phyloP scores from a whole-genome alignment of 2,888 invertebrate genomes.

The Drosophila kuntzei region DNA sequence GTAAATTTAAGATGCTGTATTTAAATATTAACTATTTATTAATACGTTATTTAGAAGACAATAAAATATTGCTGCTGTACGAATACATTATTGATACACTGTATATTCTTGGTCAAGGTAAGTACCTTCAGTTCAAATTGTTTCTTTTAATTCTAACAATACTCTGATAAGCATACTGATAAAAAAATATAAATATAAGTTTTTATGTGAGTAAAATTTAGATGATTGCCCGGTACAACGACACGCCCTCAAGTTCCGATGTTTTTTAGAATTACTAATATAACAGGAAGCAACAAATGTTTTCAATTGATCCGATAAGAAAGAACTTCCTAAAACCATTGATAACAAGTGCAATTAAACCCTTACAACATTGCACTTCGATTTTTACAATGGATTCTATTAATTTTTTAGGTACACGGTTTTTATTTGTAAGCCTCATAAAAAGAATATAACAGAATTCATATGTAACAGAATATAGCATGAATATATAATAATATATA shows the following conservation, averaged over 20 bases:
- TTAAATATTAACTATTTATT: too few species aligned
- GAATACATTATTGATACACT: neutral
- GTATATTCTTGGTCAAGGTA: neutral
- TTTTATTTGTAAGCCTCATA: too few species aligned
- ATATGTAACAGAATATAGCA: too few species aligned
- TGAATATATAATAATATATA: too few species aligned
- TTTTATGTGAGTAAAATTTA: neutral
- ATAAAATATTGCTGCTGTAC: neutral
- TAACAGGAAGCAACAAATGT: neutral
- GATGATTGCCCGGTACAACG: too few species aligned
- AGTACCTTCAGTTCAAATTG: neutral
- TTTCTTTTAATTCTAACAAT: too few species aligned
- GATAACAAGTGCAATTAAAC: neutral
- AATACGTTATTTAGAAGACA: neutral
- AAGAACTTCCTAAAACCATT: neutral
- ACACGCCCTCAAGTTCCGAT: too few species aligned
- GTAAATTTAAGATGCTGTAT: too few species aligned
- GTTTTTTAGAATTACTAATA: neutral
- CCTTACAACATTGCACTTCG: neutral
- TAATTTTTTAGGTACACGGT: too few species aligned
- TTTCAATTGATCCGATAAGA: neutral
- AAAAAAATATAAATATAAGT: neutral
- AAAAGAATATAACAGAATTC: too few species aligned
- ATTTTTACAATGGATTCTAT: too few species aligned
- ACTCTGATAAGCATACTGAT: too few species aligned